Conservation (phyloP, 2,113 vertebrate genomes). For the Gracilinanus agilis region DNA sequence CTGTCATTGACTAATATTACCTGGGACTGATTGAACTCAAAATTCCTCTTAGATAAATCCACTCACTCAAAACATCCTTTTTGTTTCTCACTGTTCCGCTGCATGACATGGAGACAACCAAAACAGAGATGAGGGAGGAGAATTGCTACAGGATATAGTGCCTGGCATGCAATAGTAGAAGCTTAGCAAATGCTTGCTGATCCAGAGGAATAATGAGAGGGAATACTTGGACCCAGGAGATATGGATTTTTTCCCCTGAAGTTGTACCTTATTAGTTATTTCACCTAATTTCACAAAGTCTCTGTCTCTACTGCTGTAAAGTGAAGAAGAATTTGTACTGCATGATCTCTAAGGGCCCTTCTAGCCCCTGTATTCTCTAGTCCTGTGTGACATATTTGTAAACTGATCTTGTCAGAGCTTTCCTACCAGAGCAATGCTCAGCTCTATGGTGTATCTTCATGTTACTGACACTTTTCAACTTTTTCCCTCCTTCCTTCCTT, state of each 20-base stretch:
- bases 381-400: neutral
- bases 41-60: slow-evolving; percentile 12
- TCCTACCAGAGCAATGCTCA: neutral
- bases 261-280: neutral
- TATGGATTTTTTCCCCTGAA: neutral
- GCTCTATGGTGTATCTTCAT: neutral
- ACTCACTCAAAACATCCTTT: neutral
- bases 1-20: neutral
- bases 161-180: neutral
- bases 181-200: neutral
- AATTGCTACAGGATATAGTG: neutral
- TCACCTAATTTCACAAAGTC: neutral
- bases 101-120: neutral
- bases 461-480: neutral
- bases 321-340: neutral
- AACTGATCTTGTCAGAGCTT: neutral
- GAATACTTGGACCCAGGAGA: neutral
- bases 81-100: neutral
- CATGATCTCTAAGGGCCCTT: neutral
- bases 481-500: neutral
- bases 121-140: neutral
- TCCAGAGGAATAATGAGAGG: neutral
- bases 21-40: neutral
- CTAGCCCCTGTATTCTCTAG: neutral
- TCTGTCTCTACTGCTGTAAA: neutral